A percentile compares a stretch with the other conserved stretches of the same genome.
Conservation (phyloP, 2,113 vertebrate genomes). For the Elephantulus edwardii region DNA sequence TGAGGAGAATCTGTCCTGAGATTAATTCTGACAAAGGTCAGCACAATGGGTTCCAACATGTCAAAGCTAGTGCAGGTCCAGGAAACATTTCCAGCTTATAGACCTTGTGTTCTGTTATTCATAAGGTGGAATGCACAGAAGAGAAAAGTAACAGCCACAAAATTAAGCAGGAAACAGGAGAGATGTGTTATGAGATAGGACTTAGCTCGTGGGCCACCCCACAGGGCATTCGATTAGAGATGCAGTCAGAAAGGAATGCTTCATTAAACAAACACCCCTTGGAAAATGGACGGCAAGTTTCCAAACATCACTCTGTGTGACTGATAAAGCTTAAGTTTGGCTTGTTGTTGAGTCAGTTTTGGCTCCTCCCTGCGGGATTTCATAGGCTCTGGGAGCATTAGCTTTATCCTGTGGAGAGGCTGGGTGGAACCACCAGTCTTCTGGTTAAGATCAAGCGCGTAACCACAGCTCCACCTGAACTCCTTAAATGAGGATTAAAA, state of each 20-base stretch:
- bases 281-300: not conserved
- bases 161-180: not conserved
- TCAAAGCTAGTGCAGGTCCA: not conserved
- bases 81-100: not conserved
- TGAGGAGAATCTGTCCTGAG: not conserved
- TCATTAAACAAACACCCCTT: too few species aligned
- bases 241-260: not conserved
- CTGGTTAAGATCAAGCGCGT: not conserved
- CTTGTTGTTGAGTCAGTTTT: not conserved
- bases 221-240: not conserved
- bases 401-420: not conserved
- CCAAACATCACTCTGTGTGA: not conserved
- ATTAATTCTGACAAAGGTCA: not conserved
- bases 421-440: not conserved
- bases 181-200: not conserved
- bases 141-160: not conserved
- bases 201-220: not conserved
- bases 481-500: not conserved
- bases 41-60: not conserved
- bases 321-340: not conserved
- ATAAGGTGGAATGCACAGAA: too few species aligned
- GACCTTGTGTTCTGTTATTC: not conserved
- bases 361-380: not conserved
- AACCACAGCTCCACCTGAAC: not conserved
- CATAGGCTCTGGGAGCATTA: not conserved